Percentiles rank a stretch among this genome's conserved stretches.
These are phyloP conservation scores for Podiceps cristatus DNA, from an alignment of 2,113 vertebrate species.

Conservation along the genomic window DNA sequence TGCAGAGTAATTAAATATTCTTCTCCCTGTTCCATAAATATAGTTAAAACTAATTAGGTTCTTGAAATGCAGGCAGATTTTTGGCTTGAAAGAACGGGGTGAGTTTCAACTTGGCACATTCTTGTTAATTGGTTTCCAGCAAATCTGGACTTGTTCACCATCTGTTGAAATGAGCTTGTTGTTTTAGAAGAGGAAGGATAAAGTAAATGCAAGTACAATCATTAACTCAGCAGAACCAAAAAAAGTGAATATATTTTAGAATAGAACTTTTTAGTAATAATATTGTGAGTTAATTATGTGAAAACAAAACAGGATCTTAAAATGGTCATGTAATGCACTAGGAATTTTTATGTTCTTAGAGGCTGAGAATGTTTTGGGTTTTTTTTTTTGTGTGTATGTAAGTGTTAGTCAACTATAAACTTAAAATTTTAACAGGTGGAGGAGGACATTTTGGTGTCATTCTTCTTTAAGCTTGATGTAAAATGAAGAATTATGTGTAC, in stretches of 20 bases:
- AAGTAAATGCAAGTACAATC: conserved; percentile 52
- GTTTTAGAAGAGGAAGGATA: conserved; percentile 21
- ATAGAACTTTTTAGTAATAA: not conserved
- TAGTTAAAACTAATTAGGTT: conserved; percentile 37
- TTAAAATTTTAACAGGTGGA: not conserved
- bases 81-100: conserved; percentile 27
- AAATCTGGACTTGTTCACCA: conserved; percentile 51
- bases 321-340: not conserved
- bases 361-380: not conserved
- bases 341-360: not conserved
- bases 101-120: conserved; percentile 46
- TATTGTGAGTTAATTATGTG: not conserved
- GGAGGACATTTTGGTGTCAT: not conserved
- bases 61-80: conserved; percentile 54
- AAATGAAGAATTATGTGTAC: not conserved
- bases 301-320: not conserved
- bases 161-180: conserved; percentile 53
- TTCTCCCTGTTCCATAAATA: conserved; percentile 35
- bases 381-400: not conserved
- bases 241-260: not conserved
- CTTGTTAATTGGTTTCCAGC: conserved; percentile 53
- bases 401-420: not conserved
- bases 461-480: not conserved
- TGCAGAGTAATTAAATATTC: conserved; percentile 30
- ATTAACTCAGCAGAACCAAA: conserved; percentile 34